Evolutionary conservation across 1,140 invertebrate genomes (phyloP), one percentile per base, ranked within the genome.

Genomic region (Zeugodacus cucurbitae): DNA sequence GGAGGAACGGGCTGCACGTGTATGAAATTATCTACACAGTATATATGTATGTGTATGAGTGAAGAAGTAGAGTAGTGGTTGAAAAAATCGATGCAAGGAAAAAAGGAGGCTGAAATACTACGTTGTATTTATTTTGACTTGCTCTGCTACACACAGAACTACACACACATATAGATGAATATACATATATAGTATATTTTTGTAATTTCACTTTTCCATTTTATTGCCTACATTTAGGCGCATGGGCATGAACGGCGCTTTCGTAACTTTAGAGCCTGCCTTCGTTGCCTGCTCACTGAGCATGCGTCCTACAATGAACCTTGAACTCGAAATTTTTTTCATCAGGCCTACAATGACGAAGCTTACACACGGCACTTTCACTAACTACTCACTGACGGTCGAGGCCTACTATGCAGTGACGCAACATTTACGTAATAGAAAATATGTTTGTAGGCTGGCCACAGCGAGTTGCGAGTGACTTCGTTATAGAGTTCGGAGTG

Each of bases 231-330:
- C 62, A 26, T 87, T 48, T 87, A 87, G 58, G 59, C 70, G 70
- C 67, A 74, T 48, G 89, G 74, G 74, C 74, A 48, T 37, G 29
- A 41, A 41, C 2, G 17, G 11, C 37, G 26, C 58, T 11, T 37
- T 37, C 67, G 14, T 37, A 6, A 22, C 22, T 32, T 67, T 67
- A 0, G 67, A 74, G 34, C 34, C 4, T 11, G 29, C 14, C 26
- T 34, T 29, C 64, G 64, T n/a, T 67, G 29, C 67, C 34, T 87
- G 74, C 90, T 90, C 89, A 90, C 89, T 37, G 91, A 91, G 91
- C 91, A 92, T 92, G 91, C 91, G 91, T 90, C 90, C 89, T 92
- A 91, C 87, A 90, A 89, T 89, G 89, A 91, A 91, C 91, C 91
- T 92, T 92, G 91, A 92, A 92, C 91, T 92, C 91, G 90, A 92